Conservation (phyloP, 2,888 invertebrate genomes). For the Patella pellucida region DNA sequence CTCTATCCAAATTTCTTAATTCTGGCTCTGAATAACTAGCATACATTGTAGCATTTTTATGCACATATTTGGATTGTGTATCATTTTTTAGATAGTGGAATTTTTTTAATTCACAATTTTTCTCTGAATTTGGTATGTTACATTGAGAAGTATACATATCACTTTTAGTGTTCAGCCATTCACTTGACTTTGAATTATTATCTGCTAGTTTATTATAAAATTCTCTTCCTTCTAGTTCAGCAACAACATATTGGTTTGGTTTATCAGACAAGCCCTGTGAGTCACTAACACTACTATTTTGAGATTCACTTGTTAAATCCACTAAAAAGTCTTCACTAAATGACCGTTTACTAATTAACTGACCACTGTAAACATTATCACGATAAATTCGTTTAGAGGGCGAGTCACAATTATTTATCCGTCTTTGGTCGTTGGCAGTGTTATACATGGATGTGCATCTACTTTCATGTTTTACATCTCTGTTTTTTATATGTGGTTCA, state of each 20-base stretch:
- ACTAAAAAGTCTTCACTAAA: no score
- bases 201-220: neutral
- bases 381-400: no score
- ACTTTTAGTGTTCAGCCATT: neutral
- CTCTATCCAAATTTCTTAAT: neutral
- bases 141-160: neutral
- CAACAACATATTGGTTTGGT: conserved; percentile 32
- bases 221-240: conserved; percentile 32
- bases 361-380: no score
- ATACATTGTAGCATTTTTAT: neutral
- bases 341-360: no score
- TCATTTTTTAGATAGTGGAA: neutral
- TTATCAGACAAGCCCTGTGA: conserved; percentile 23
- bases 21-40: neutral
- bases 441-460: no score
- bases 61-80: neutral
- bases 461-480: no score
- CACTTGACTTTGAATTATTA: neutral
- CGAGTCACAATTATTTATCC: no score
- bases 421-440: no score
- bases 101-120: neutral
- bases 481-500: no score
- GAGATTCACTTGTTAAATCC: neutral
- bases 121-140: neutral
- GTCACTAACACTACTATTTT: neutral